Evolutionary conservation across 1,140 invertebrate genomes (phyloP), one percentile per base, ranked within the genome.

Genomic region (Pollicipes pollicipes): DNA sequence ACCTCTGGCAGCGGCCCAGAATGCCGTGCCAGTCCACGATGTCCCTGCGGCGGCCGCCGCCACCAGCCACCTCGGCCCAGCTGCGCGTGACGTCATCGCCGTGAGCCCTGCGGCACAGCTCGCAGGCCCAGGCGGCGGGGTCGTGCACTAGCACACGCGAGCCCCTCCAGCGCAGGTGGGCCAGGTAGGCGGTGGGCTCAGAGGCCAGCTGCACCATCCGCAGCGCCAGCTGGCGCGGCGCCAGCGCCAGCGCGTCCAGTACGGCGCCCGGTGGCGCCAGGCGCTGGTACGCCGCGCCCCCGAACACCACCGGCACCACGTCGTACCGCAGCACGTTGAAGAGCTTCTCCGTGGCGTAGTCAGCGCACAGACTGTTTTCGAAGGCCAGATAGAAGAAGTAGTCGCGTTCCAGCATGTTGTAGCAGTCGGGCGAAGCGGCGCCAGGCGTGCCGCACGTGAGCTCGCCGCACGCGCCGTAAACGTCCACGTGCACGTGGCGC

Each of bases 371-470:
- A n/a, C 76, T 78, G 74, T 84, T 84, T 72, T 84, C 83, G 63
- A 84, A 82, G 1, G 83, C 76, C 58, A 84, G 73, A 73, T 83
- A 83, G 73, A 83, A 83, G 68, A 81, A 80, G 76, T 84, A 84
- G 28, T 76, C 70, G 64, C 29, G 35, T n/a, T 66, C 72, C 1
- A 77, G 64, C 28, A 74, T 30, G 24, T 77, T 21, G 27, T 76
- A 75, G 67, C 79, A 80, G 28, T 77, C 74, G 17, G 70, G 28
- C 0, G 70, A 24, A 30, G 76, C 70, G 24, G 70, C 68, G 30
- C 76, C 69, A 17, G 69, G 72, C 45, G 74, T 58, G 0, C 70
- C 70, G 29, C 76, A 78, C 27, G 68, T 73, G 0, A 74, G 69
- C 3, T 67, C 67, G 1, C 78, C 78, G 76, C 85, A 86, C 13